Evolutionary conservation across 2,797 vertebrate genomes (phyloP).

Genomic region (Heliangelus exortis): DNA sequence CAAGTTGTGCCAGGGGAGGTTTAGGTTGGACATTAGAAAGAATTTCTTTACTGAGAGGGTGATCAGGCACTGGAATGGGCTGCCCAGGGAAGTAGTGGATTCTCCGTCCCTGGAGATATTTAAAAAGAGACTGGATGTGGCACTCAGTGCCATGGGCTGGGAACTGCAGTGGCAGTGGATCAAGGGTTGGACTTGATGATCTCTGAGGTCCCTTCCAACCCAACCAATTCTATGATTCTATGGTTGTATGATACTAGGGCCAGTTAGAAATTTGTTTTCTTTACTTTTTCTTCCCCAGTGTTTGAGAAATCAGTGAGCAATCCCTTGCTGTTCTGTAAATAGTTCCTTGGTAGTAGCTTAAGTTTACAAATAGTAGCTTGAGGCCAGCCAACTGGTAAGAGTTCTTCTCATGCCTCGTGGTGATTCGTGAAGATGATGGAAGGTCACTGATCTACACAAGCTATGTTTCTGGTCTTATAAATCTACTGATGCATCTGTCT

Average conservation of each 20-base stretch:
- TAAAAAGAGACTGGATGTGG: too few relatives aligned
- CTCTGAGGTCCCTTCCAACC: too few relatives aligned
- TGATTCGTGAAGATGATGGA: rapidly evolving
- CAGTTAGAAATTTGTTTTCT: neutral
- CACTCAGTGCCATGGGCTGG: too few relatives aligned
- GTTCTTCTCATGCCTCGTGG: neutral
- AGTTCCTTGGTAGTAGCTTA: neutral
- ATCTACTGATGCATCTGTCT: neutral
- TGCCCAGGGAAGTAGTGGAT: too few relatives aligned
- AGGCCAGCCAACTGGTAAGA: neutral
- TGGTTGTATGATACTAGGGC: neutral
- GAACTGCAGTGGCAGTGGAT: too few relatives aligned
- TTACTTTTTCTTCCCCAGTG: neutral
- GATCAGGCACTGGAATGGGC: too few relatives aligned
- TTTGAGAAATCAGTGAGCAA: neutral
- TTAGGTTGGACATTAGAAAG: too few relatives aligned
- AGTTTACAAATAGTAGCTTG: neutral
- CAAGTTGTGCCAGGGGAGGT: too few relatives aligned
- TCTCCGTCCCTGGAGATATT: too few relatives aligned
- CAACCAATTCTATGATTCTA: too few relatives aligned
- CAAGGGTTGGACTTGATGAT: too few relatives aligned
- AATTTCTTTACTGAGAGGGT: too few relatives aligned
- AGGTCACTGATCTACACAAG: neutral
- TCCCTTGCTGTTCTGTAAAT: neutral
- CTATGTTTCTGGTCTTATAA: neutral